A percentile compares a stretch with the other conserved stretches of the same genome.
Evolutionary conservation across 2,797 vertebrate genomes (phyloP).

Genomic region (Scyliorhinus canicula): DNA sequence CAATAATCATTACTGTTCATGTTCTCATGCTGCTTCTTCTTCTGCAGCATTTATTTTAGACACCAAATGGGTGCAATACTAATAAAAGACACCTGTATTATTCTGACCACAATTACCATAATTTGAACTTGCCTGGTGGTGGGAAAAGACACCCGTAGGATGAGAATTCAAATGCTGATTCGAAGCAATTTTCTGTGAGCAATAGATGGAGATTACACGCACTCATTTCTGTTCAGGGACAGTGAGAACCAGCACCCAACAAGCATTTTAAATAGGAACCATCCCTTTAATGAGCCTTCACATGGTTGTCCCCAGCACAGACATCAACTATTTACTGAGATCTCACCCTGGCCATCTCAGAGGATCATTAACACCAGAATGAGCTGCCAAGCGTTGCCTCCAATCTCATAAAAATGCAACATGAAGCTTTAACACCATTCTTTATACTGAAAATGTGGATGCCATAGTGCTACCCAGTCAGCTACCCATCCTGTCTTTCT

Average conservation of each 20-base stretch:
- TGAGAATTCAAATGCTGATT: not conserved
- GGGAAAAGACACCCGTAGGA: not conserved
- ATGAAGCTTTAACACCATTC: not conserved
- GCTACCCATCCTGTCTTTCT: not conserved
- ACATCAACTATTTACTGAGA: too few species aligned
- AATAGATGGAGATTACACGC: not conserved
- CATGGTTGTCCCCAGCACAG: too few species aligned
- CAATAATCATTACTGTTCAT: not conserved
- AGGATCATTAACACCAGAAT: too few species aligned
- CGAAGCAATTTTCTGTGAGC: not conserved
- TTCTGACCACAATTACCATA: not conserved
- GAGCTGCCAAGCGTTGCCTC: too few species aligned
- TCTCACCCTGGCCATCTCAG: too few species aligned
- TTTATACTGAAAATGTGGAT: not conserved
- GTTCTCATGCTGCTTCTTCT: not conserved
- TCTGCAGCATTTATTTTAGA: not conserved
- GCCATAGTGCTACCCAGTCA: not conserved
- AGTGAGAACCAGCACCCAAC: too few species aligned
- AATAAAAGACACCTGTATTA: too few species aligned
- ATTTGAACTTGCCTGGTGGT: not conserved
- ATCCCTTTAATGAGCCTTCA: too few species aligned
- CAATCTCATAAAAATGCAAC: not conserved
- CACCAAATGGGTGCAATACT: not conserved
- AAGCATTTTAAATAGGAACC: too few species aligned
- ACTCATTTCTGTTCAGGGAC: not conserved